These are phyloP conservation scores for Carpatolechia fugitivella DNA, from an alignment of 2,888 invertebrate genomes.

Conservation along the genomic window DNA sequence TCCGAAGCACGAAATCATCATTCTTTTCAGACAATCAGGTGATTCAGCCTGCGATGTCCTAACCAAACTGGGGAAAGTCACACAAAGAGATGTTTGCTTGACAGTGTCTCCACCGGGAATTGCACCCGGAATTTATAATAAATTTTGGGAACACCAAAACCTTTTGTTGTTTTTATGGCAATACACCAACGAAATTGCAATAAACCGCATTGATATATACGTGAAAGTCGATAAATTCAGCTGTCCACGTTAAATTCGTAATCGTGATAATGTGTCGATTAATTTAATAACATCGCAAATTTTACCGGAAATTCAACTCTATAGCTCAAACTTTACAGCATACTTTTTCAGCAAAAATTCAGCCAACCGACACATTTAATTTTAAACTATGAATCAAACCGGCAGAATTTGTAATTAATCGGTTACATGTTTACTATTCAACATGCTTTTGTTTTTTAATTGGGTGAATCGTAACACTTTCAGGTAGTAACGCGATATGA, in stretches of 20 bases:
- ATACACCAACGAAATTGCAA: too few relatives aligned
- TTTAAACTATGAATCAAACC: neutral
- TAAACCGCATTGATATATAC: neutral
- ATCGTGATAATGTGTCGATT: constrained; percentile 10
- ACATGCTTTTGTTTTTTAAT: neutral
- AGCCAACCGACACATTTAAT: neutral
- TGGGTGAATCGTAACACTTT: neutral
- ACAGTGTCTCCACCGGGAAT: too few relatives aligned
- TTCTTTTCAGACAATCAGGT: too few relatives aligned
- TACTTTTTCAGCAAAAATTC: neutral
- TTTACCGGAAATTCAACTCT: neutral
- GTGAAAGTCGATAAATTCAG: neutral
- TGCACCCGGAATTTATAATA: too few relatives aligned
- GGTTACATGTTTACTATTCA: neutral
- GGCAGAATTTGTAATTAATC: constrained; percentile 10
- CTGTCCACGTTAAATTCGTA: neutral
- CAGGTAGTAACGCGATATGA: too few relatives aligned
- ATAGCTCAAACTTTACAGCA: neutral
- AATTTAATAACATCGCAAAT: neutral
- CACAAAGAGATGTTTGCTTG: too few relatives aligned
- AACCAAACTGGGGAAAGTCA: too few relatives aligned
- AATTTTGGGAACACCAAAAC: too few relatives aligned
- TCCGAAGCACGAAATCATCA: too few relatives aligned
- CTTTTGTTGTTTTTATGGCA: too few relatives aligned
- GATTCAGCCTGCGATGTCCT: too few relatives aligned